These are phyloP conservation scores for Varecia variegata DNA, from an alignment of 2,797 vertebrate genomes.

Conservation along the genomic window DNA sequence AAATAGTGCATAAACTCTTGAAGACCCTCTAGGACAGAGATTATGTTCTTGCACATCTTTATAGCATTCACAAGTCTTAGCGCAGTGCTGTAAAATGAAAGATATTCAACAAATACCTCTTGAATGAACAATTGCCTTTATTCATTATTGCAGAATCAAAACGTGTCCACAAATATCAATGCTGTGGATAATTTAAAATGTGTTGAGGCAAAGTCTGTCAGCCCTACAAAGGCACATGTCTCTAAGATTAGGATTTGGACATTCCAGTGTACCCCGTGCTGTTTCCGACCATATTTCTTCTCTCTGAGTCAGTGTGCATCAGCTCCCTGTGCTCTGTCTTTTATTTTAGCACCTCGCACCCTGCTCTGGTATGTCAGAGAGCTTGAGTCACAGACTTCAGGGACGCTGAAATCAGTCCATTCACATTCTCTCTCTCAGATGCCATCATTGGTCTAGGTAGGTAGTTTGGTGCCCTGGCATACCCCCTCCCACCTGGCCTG, in stretches of 20 bases:
- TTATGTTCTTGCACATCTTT: background rate
- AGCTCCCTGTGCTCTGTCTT: background rate
- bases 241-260: background rate
- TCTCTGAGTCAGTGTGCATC: background rate
- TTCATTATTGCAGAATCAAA: background rate
- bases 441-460: background rate
- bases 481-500: background rate
- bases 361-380: background rate
- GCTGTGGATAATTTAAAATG: background rate
- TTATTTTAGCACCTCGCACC: background rate
- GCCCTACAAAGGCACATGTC: background rate
- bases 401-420: background rate
- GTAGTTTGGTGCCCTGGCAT: background rate
- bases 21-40: background rate
- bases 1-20: background rate
- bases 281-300: background rate
- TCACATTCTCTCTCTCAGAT: background rate
- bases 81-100: background rate
- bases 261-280: background rate
- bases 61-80: background rate
- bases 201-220: background rate
- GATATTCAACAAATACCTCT: background rate
- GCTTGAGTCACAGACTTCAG: background rate
- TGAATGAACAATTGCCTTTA: background rate
- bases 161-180: background rate